phyloP scores from a whole-genome alignment of 1,140 invertebrate genomes.

The Homalodisca vitripennis region DNA sequence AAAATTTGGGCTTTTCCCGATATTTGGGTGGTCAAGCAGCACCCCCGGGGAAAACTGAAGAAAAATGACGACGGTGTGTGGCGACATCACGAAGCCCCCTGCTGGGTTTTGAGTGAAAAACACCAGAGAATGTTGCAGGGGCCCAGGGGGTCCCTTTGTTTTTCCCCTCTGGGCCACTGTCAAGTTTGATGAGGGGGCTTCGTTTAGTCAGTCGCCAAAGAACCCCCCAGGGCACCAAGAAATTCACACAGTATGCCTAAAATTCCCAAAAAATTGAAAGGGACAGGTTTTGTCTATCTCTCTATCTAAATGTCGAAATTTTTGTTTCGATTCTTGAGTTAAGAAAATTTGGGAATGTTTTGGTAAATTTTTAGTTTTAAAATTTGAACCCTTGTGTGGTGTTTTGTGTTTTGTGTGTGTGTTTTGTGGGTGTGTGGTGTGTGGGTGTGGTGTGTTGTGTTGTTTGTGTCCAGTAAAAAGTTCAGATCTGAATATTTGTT shows the following conservation, averaged over 20 bases:
- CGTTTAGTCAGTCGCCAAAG: conserved; percentile 60
- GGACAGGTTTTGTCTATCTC: too few species aligned
- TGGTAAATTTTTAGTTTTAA: too few species aligned
- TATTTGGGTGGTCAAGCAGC: conserved; percentile 77
- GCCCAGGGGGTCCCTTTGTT: conserved; percentile 71
- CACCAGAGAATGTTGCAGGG: conserved; percentile 65
- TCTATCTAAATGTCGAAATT: too few species aligned
- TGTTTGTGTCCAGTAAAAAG: too few species aligned
- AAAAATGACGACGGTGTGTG: conserved; percentile 84
- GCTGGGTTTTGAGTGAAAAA: conserved; percentile 77
- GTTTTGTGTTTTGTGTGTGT: too few species aligned
- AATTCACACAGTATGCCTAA: conserved; percentile 62
- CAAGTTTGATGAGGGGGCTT: conserved; percentile 85
- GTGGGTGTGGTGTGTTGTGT: too few species aligned
- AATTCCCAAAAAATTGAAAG: conserved; percentile 67
- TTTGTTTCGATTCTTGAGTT: too few species aligned
- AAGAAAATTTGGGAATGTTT: too few species aligned
- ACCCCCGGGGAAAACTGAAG: conserved; percentile 69
- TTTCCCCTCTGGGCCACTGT: conserved; percentile 92
- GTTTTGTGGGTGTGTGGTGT: too few species aligned
- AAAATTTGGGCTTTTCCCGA: conserved; percentile 57
- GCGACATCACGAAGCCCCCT: conserved; percentile 88
- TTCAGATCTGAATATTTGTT: too few species aligned
- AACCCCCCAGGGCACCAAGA: conserved; percentile 67
- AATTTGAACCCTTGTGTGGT: too few species aligned